Evolutionary conservation across 64 coral and sea anemone genomes (phyloP).

Genomic region (Montipora cactus): DNA sequence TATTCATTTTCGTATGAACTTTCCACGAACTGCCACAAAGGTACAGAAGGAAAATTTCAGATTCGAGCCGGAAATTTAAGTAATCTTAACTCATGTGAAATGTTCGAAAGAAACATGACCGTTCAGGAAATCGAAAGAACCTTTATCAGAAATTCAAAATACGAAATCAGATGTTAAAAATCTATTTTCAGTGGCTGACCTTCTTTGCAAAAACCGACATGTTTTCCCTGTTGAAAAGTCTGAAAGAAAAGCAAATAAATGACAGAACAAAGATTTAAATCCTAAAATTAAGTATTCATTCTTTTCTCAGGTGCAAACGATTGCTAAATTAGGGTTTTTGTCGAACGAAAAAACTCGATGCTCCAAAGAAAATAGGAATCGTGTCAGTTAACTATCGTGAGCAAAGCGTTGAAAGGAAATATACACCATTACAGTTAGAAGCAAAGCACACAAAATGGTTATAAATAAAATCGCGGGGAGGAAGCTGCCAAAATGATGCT

Average conservation of each 20-base stretch:
- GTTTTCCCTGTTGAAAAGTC: not conserved
- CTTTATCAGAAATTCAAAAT: not conserved
- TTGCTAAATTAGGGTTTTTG: slow-evolving; percentile 35
- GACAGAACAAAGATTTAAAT: not conserved
- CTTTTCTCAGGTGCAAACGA: not conserved
- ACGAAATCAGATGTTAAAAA: not conserved
- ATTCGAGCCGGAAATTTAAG: not conserved
- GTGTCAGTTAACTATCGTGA: not conserved
- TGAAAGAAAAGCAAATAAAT: slow-evolving; percentile 15
- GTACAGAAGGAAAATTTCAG: not conserved
- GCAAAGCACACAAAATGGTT: slow-evolving; percentile 43
- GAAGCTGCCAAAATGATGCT: slow-evolving; percentile 13
- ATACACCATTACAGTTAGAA: slow-evolving; percentile 12
- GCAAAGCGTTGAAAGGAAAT: slow-evolving; percentile 35
- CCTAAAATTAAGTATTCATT: not conserved
- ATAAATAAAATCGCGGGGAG: slow-evolving; percentile 25
- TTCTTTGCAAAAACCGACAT: not conserved
- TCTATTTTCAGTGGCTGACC: not conserved
- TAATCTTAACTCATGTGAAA: not conserved
- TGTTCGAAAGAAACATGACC: not conserved
- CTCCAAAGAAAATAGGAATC: not conserved
- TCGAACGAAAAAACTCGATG: slow-evolving; percentile 18
- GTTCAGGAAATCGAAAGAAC: not conserved
- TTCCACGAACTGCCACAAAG: no score
- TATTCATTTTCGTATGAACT: no score